Evolutionary conservation across 2,113 vertebrate species (phyloP), one percentile per base, ranked within the genome.

Genomic region (Bufo gargarizans): DNA sequence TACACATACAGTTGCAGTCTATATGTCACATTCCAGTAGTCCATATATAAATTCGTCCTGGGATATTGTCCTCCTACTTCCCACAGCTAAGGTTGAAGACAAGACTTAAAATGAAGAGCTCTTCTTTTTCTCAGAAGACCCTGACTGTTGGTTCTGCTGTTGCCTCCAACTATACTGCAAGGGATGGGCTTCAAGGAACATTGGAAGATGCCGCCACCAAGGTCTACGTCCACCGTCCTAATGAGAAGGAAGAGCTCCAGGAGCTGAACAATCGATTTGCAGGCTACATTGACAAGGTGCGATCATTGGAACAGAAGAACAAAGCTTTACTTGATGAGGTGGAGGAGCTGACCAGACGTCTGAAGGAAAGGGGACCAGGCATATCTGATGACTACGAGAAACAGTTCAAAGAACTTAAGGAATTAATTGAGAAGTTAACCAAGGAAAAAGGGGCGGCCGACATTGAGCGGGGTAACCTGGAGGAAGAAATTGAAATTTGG

Each of bases 211-310:
- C 92, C 56, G 91, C 89, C 69, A 93, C 94, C 0, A 92, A 96
- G 92, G 92, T 95, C 88, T 94, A 94, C 86, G 91, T 90, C 93
- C 0, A 94, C 93, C 91, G 94, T 16, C 96, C 95, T 90, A 98
- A 94, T 91, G 97, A 98, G 93, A 97, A 97, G 85, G 97, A 98
- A 93, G 93, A 96, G 81, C 95, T 98, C 91, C 97, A 97, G 92
- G 93, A 90, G 72, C 95, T 98, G 11, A 98, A 98, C 87, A 97
- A 97, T 91, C 97, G 97, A n/a, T 98, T 98, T 93, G 96, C 97
- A 8, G 96, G 96, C 71, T 98, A 98, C 93, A 98, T 98, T 91
- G 97, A 98, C 90, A 96, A 97, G 91, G 97, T 98, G 92, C 94
- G 96, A 74, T 95, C 95, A 91, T 93, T 98, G 87, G 97, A 98